Percentiles rank a stretch among this genome's conserved stretches.
phyloP scores from a whole-genome alignment of 2,113 vertebrate genomes.

The Typhlomys cinereus region DNA sequence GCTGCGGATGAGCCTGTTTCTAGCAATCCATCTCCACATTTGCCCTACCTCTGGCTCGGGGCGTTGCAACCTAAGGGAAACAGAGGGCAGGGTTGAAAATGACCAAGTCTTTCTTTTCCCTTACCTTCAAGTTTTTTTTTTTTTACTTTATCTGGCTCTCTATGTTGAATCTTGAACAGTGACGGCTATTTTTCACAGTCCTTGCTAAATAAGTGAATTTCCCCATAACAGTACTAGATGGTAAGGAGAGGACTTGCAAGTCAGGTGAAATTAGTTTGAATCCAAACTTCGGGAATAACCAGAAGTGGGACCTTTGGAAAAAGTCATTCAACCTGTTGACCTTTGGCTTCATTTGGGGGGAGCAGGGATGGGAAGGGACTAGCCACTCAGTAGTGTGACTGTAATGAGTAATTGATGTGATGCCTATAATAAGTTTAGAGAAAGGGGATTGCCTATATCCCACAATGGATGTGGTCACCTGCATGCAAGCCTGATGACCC shows the following conservation, averaged over 20 bases:
- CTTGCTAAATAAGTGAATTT: not conserved
- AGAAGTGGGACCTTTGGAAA: not conserved
- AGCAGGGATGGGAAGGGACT: not conserved
- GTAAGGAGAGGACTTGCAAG: not conserved
- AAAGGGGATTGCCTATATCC: not conserved
- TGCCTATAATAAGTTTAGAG: conserved; percentile 3
- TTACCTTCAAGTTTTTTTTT: not conserved
- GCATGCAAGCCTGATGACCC: too few species aligned
- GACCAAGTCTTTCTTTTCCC: not conserved
- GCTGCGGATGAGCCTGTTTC: not conserved
- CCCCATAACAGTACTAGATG: not conserved
- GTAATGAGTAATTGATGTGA: not conserved
- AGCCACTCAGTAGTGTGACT: not conserved
- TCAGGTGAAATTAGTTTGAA: not conserved
- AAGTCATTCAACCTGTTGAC: not conserved
- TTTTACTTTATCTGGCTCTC: not conserved
- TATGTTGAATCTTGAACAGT: not conserved
- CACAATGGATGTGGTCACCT: too few species aligned
- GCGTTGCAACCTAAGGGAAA: not conserved
- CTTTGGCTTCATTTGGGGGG: not conserved
- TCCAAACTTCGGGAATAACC: not conserved
- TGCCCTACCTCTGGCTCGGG: not conserved
- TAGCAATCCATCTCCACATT: not conserved
- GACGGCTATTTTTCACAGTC: not conserved
- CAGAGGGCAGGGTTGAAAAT: conserved; percentile 1